A percentile compares a stretch with the other conserved stretches of the same genome.
phyloP scores from a whole-genome alignment of 2,113 vertebrate genomes.

The Isichthys henryi region DNA sequence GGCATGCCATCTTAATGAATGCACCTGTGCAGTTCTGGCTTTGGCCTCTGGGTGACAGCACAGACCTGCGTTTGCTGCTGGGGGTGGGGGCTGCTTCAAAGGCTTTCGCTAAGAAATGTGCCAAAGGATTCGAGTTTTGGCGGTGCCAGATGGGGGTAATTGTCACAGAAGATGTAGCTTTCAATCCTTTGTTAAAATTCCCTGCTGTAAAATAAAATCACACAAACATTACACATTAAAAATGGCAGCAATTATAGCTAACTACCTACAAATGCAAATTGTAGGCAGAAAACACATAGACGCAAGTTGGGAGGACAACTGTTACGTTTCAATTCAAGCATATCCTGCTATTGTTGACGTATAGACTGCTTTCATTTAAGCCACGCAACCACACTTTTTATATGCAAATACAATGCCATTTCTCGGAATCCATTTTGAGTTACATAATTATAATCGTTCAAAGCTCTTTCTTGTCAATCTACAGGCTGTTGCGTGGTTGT shows the following conservation, averaged over 20 bases:
- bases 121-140: constrained; percentile 21
- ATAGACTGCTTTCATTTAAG: neutral
- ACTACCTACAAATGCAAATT: constrained; percentile 44
- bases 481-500: neutral
- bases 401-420: constrained; percentile 2
- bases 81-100: neutral
- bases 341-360: neutral
- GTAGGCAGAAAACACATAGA: constrained; percentile 34
- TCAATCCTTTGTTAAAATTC: constrained; percentile 37
- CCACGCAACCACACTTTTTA: neutral
- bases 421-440: neutral
- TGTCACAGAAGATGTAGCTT: constrained; percentile 36
- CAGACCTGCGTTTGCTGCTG: constrained; percentile 32
- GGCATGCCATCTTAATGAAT: neutral
- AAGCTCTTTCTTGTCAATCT: neutral
- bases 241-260: constrained; percentile 49
- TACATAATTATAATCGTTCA: neutral
- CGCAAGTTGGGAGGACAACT: constrained; percentile 30
- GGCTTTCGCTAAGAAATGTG: constrained; percentile 25
- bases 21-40: neutral
- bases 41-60: constrained; percentile 53
- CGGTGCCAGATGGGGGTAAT: constrained; percentile 46
- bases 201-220: constrained; percentile 38
- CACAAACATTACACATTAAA: constrained; percentile 46
- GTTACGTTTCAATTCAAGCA: constrained; percentile 21